These are phyloP conservation scores for Pseudococcus longispinus DNA, from an alignment of 2,888 invertebrate genomes.

Conservation along the genomic window DNA sequence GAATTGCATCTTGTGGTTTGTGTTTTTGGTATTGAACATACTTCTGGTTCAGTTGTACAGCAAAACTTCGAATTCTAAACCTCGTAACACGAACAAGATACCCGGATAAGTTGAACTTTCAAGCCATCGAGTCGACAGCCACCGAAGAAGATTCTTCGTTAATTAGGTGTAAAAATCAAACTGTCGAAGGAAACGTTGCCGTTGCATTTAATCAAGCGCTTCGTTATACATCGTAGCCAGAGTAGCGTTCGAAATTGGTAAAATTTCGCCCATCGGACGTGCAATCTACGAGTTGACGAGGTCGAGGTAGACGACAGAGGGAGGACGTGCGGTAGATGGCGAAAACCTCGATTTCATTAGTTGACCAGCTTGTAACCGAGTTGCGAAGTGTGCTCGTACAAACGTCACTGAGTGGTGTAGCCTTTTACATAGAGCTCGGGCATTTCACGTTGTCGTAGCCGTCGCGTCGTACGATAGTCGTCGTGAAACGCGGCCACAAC, in stretches of 20 bases:
- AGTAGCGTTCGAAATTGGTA: neutral
- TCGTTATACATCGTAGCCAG: neutral
- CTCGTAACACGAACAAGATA: neutral
- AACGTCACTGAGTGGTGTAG: neutral
- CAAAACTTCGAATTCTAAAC: neutral
- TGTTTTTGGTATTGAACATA: neutral
- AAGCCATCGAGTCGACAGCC: neutral
- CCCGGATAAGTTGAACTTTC: neutral
- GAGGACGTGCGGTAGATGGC: neutral
- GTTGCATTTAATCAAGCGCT: neutral
- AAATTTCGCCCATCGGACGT: neutral
- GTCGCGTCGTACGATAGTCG: neutral
- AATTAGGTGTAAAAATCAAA: slow-evolving; percentile 1
- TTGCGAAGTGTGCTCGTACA: neutral
- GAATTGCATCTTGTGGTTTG: neutral
- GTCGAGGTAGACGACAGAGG: no score
- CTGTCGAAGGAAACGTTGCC: neutral
- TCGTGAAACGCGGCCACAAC: neutral
- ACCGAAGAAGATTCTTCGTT: neutral
- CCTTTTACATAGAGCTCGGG: neutral
- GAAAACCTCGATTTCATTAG: slow-evolving; percentile 25
- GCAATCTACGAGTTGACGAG: neutral
- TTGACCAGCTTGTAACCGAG: slow-evolving; percentile 19
- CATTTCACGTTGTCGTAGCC: neutral
- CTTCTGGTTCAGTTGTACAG: neutral